Percentiles rank a stretch among this genome's conserved stretches.
phyloP scores from a whole-genome alignment of 2,888 invertebrate genomes.

The Heliconius charithonia region DNA sequence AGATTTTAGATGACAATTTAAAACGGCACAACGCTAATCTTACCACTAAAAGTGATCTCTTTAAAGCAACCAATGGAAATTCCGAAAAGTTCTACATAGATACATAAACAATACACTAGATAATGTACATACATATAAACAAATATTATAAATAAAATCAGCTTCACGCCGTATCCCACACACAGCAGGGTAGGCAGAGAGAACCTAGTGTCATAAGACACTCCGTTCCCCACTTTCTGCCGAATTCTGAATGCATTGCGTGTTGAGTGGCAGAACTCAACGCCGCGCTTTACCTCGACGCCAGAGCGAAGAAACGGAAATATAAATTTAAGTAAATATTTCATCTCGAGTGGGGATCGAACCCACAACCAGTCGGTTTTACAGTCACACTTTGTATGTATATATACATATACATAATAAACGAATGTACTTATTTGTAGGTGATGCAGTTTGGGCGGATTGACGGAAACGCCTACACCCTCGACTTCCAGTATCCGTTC shows the following conservation, averaged over 20 bases:
- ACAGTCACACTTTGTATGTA: too few relatives aligned
- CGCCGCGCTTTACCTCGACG: too few relatives aligned
- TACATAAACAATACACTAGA: not conserved
- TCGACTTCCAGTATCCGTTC: conserved; percentile 99
- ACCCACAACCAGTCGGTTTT: too few relatives aligned
- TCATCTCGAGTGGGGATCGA: too few relatives aligned
- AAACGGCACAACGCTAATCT: not conserved
- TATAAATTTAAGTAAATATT: too few relatives aligned
- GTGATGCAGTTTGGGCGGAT: conserved; percentile 99
- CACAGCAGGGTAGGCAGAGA: too few relatives aligned
- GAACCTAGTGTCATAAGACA: too few relatives aligned
- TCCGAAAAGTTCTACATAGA: not conserved
- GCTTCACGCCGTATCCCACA: too few relatives aligned
- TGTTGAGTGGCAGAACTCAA: too few relatives aligned
- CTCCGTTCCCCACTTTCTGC: too few relatives aligned
- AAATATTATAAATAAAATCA: not conserved
- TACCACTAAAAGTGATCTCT: not conserved
- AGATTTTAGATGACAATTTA: not conserved
- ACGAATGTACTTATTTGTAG: conserved; percentile 75
- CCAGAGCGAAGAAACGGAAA: too few relatives aligned
- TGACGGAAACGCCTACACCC: conserved; percentile 98
- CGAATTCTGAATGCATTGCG: too few relatives aligned
- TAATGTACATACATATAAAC: not conserved
- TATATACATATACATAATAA: not conserved
- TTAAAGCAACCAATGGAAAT: not conserved